These are phyloP conservation scores for Batillaria attramentaria DNA, from an alignment of 1,140 invertebrate genomes.

Conservation along the genomic window DNA sequence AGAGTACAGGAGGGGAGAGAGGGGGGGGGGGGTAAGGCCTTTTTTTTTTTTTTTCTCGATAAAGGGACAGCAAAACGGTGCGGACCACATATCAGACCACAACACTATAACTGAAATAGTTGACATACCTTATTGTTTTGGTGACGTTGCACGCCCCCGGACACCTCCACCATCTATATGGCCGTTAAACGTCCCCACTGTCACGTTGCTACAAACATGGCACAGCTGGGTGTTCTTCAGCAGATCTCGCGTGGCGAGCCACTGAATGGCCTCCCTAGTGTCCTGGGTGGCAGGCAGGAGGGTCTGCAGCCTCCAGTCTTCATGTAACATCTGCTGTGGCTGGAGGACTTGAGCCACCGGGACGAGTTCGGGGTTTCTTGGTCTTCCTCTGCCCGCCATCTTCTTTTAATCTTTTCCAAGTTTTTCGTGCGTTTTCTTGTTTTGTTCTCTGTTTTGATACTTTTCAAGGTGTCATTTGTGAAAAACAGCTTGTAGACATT, in stretches of 20 bases:
- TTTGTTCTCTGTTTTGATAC: too few species aligned
- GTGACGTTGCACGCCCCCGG: background rate
- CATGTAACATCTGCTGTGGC: background rate
- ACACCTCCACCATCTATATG: slow-evolving; percentile 11
- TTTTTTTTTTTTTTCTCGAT: too few species aligned
- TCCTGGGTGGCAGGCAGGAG: too few species aligned
- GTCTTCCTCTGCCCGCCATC: slow-evolving; percentile 3
- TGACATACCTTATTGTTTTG: slow-evolving; percentile 1
- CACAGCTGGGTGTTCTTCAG: too few species aligned
- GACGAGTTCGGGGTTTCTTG: background rate
- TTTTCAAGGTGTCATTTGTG: background rate
- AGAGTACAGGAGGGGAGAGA: too few species aligned
- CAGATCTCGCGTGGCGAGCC: background rate
- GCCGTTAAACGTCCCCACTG: background rate
- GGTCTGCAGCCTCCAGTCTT: background rate
- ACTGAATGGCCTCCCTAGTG: background rate
- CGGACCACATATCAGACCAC: too few species aligned
- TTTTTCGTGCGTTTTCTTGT: too few species aligned
- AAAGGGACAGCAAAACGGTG: too few species aligned
- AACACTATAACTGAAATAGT: too few species aligned
- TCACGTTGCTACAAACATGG: background rate
- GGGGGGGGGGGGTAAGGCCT: too few species aligned
- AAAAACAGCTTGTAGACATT: background rate
- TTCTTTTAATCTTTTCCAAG: too few species aligned
- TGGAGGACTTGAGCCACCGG: background rate